phyloP scores from a whole-genome alignment of 1,140 invertebrate species.

The Macrosteles quadrilineatus region DNA sequence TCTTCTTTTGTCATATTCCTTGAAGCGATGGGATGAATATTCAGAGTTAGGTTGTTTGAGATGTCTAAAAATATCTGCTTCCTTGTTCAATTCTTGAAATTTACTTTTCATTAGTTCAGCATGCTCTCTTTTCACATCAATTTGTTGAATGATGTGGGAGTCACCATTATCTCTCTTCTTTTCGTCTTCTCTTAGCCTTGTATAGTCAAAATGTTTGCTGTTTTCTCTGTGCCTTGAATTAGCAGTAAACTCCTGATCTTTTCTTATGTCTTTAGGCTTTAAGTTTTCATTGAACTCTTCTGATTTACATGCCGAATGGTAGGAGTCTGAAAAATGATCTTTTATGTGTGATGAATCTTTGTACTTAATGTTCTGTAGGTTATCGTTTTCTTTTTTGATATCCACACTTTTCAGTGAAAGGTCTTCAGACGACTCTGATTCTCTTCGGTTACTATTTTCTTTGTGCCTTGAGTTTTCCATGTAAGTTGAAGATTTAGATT shows the following conservation, averaged over 20 bases:
- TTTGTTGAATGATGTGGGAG: conserved; percentile 21
- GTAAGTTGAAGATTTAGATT: not conserved
- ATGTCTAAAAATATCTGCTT: not conserved
- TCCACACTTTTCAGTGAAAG: conserved; percentile 10
- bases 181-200: conserved; percentile 43
- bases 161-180: conserved; percentile 40
- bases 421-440: conserved; percentile 30
- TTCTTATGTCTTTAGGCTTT: conserved; percentile 14
- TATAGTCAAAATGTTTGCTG: conserved; percentile 34
- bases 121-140: conserved; percentile 30
- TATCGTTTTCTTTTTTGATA: conserved; percentile 17
- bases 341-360: conserved; percentile 34
- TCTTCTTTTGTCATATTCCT: conserved; percentile 44
- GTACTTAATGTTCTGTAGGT: not conserved
- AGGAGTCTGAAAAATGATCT: conserved; percentile 30
- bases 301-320: conserved; percentile 1
- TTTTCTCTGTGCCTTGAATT: conserved; percentile 37
- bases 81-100: conserved; percentile 28
- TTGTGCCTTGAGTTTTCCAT: conserved; percentile 20
- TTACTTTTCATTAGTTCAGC: conserved; percentile 18
- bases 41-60: not conserved
- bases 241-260: conserved; percentile 29
- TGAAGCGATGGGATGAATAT: conserved; percentile 34
- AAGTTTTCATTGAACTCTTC: conserved; percentile 11
- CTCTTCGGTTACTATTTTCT: conserved; percentile 21